Conservation (phyloP, 2,888 invertebrate species). For the Aphidius colemani region DNA sequence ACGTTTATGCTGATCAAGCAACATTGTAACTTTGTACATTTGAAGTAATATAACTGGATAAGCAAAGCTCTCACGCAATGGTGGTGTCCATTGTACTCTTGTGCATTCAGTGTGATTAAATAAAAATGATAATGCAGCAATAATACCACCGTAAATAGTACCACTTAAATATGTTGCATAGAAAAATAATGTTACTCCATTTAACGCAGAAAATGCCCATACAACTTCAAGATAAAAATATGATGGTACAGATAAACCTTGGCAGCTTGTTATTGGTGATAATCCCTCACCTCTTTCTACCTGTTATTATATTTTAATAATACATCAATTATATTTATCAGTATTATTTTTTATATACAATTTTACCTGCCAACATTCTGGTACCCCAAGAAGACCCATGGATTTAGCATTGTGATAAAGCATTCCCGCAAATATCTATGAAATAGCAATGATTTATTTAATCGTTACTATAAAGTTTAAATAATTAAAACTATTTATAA, state of each 20-base stretch:
- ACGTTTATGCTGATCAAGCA: constrained; percentile 42
- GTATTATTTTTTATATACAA: constrained; percentile 4
- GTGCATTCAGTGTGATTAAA: constrained; percentile 85
- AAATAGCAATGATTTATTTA: no score
- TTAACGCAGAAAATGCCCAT: constrained; percentile 76
- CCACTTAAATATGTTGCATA: constrained; percentile 72
- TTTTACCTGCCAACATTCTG: constrained; percentile 60
- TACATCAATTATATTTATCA: not conserved
- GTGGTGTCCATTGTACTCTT: constrained; percentile 84
- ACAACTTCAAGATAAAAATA: constrained; percentile 82
- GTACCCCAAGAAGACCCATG: constrained; percentile 44
- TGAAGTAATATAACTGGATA: constrained; percentile 80
- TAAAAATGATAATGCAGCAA: constrained; percentile 75
- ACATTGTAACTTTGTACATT: constrained; percentile 67
- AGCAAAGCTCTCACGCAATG: constrained; percentile 84
- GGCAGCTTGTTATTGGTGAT: constrained; percentile 73
- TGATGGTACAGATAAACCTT: constrained; percentile 78
- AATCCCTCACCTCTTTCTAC: constrained; percentile 69
- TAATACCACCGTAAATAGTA: constrained; percentile 73
- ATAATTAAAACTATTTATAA: not conserved
- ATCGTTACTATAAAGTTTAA: not conserved
- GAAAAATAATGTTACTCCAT: constrained; percentile 70
- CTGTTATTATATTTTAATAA: constrained; percentile 39
- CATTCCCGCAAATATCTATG: constrained; percentile 58
- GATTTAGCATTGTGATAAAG: constrained; percentile 62